Evolutionary conservation across 2,797 vertebrate genomes (phyloP), one percentile per base, ranked within the genome.

Genomic region (Mus minutoides): DNA sequence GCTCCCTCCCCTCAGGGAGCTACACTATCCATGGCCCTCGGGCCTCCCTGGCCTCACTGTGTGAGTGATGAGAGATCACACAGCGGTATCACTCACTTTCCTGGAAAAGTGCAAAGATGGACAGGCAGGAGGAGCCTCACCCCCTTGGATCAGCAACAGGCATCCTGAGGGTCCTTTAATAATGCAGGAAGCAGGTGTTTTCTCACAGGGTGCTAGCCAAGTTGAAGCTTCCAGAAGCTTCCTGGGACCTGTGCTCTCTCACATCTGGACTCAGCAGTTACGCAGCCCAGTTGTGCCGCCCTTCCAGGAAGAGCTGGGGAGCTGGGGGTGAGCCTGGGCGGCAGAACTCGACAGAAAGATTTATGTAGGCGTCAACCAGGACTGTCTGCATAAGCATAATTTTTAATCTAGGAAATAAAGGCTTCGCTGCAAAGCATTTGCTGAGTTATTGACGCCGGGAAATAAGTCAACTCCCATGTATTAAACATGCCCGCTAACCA

Each of bases 361-460:
- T 37, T 54, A 94, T 73, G 77, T 8, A 24, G 88, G 14, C 31
- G 46, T 37, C 67, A 34, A 40, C 29, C 14, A 83, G 34, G 69
- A 94, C 54, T 19, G 75, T 67, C 21, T 62, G 43, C n/a, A 43
- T 87, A 67, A 87, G 84, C 43, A 46, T 2, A 37, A 67, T 67
- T 31, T 40, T 40, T 11, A 80, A n/a, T 29, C 76, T 75, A 43
- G 40, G 54, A 80, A 64, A 71, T 69, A 76, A 95, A 92, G 85
- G 17, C 79, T 77, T 93, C 80, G 24, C 24, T 58, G 83, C 62
- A 86, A 79, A 94, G 75, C 37, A 56, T 71, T 94, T 71, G 24
- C 17, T 67, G n/a, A 80, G 71, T 67, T 77, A 26, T 40, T 60
- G 82, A 7, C 62, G 29, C 77, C 67, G 56, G 75, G 9, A 49